Evolutionary conservation across 2,888 invertebrate genomes (phyloP), one percentile per base, ranked within the genome.

Genomic region (Xanthorhoe spadicearia): DNA sequence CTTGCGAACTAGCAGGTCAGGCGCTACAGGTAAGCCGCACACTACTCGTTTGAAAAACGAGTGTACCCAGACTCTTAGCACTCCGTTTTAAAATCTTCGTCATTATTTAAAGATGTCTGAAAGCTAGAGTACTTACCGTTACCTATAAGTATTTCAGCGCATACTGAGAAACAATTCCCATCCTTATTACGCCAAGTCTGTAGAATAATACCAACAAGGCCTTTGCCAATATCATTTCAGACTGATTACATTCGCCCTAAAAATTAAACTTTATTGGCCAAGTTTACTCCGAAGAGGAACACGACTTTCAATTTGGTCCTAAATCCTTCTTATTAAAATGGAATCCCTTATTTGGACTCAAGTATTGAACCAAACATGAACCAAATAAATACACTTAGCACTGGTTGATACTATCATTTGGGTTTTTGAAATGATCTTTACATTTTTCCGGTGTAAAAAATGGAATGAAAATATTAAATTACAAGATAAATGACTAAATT

Each of bases 321-420:
- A 70, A 72, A 70, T 68, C 68, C 70, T 61, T 59, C 59, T 67
- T 71, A 71, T 65, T 69, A 66, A 68, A 71, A 69, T 58, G 53
- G 54, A 68, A 69, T 71, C 69, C 69, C 65, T 64, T 69, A 69
- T 71, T 69, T 65, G 48, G 61, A 49, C 59, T 67, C 61, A 71
- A 68, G 51, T 46, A 57, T 15, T 43, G 56, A 51, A 50, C 35
- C 19, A 55, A 61, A 61, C 48, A 55, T 49, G 55, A 54, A 49
- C 32, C 54, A 18, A 50, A 50, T 48, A 50, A n/a, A 9, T n/a
- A 35, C n/a, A 9, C n/a, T 8, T 43, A 58, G 58, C 50, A 38
- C 38, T 10, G 38, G 38, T 38, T 38, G 13, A 38, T 10, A 32
- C 32, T 4, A 10, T 10, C 2, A 10, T 38, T 7, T 38, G 0